Conservation (phyloP, 2,797 vertebrate species). For the Pampus argenteus region DNA sequence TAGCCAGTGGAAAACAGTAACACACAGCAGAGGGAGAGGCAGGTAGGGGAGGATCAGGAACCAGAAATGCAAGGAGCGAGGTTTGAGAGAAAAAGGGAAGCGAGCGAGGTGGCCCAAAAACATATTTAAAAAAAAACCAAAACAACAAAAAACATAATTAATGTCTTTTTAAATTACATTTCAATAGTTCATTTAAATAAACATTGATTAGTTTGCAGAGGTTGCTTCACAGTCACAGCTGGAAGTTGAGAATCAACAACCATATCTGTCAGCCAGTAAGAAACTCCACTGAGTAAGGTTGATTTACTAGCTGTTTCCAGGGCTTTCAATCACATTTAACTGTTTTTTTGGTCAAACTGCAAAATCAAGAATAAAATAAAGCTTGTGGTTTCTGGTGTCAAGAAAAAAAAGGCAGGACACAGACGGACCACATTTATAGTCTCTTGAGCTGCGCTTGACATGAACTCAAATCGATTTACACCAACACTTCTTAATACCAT, state of each 20-base stretch:
- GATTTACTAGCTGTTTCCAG: not conserved
- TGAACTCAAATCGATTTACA: not conserved
- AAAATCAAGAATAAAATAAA: not conserved
- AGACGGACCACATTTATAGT: slow-evolving; percentile 29
- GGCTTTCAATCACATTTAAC: not conserved
- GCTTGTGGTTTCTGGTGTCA: not conserved
- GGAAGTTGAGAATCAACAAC: not conserved
- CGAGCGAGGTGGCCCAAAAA: too few species aligned
- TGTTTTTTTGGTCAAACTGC: not conserved
- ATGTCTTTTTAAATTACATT: slow-evolving; percentile 3
- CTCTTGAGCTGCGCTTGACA: slow-evolving; percentile 11
- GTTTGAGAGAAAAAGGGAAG: not conserved
- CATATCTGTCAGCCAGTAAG: not conserved
- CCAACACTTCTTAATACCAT: not conserved
- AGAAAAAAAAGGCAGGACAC: slow-evolving; percentile 32
- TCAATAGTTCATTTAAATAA: not conserved
- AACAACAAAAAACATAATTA: too few species aligned
- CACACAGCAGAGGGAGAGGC: slow-evolving; percentile 50
- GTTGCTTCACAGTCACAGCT: not conserved
- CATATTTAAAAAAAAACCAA: too few species aligned
- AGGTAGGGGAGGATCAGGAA: slow-evolving; percentile 33
- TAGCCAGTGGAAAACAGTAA: slow-evolving; percentile 74
- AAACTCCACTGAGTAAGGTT: not conserved
- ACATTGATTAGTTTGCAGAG: not conserved
- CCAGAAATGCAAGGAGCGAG: slow-evolving; percentile 3